Conservation (phyloP, 2,113 vertebrate species). For the Potamarius usumacintae region DNA sequence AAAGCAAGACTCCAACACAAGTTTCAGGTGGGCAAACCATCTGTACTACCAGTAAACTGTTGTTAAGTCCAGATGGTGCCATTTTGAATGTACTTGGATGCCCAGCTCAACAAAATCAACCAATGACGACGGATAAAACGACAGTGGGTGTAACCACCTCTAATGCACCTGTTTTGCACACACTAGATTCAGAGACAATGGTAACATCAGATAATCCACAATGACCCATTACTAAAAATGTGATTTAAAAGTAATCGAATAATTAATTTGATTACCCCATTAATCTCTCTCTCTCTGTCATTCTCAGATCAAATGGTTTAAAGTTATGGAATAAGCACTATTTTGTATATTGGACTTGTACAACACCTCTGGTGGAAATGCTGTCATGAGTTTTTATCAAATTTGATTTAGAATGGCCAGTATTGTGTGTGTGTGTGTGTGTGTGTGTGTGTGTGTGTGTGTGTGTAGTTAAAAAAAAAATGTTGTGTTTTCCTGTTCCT, state of each 20-base stretch:
- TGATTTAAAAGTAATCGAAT: background rate
- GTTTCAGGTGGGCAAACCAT: constrained; percentile 70
- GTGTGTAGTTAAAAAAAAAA: no score
- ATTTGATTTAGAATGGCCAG: constrained; percentile 60
- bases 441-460: background rate
- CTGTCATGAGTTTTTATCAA: constrained; percentile 8
- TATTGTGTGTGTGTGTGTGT: constrained; percentile 45
- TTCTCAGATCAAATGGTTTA: background rate
- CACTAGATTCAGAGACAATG: constrained; percentile 56
- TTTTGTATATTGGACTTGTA: constrained; percentile 18
- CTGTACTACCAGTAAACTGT: constrained; percentile 78
- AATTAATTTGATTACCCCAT: background rate
- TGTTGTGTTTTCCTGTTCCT: constrained; percentile 43
- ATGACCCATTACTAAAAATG: constrained; percentile 51
- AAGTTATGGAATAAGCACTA: constrained; percentile 33
- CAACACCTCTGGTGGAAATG: background rate
- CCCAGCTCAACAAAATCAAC: constrained; percentile 66
- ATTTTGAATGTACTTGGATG: constrained; percentile 83
- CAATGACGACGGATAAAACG: constrained; percentile 67
- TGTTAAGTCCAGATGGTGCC: constrained; percentile 87
- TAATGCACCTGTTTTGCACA: constrained; percentile 66
- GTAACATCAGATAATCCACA: constrained; percentile 49
- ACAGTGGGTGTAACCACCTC: constrained; percentile 69
- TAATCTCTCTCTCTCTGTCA: fast-evolving
- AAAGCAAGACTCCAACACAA: constrained; percentile 57